Evolutionary conservation across 2,797 vertebrate species (phyloP).

Genomic region (Tragopan temminckii): DNA sequence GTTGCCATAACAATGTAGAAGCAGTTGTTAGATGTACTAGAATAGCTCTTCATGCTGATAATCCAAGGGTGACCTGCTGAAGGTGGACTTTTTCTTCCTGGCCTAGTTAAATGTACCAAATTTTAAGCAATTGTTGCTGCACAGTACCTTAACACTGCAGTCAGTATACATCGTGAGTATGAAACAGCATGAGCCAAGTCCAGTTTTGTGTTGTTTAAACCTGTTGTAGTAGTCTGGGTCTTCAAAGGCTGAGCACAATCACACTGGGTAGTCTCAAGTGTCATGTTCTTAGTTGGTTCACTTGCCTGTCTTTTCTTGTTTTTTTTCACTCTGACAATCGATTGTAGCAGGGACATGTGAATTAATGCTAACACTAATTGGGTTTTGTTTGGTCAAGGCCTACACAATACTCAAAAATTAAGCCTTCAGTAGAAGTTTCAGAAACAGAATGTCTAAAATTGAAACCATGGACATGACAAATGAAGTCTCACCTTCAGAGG

Average conservation of each 20-base stretch:
- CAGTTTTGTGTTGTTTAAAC: background rate
- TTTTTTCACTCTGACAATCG: background rate
- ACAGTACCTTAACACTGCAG: background rate
- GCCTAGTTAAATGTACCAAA: background rate
- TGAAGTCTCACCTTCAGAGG: background rate
- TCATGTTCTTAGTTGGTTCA: background rate
- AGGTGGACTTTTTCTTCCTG: background rate
- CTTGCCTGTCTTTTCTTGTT: background rate
- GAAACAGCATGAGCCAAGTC: background rate
- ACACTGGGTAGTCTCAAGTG: background rate
- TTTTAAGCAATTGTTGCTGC: background rate
- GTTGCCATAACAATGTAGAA: conserved; percentile 55
- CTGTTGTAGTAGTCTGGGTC: background rate
- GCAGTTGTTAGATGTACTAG: background rate
- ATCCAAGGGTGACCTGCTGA: conserved; percentile 22
- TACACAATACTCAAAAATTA: background rate
- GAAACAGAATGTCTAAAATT: background rate
- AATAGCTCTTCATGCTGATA: conserved; percentile 27
- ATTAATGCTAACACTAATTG: background rate
- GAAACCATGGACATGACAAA: background rate
- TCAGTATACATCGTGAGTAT: background rate
- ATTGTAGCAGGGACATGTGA: background rate
- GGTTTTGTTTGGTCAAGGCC: background rate
- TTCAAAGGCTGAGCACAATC: background rate
- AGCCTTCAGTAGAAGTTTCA: background rate